Percentiles rank a stretch among this genome's conserved stretches.
phyloP scores from a whole-genome alignment of 2,113 vertebrate species.

The Jaculus jaculus region DNA sequence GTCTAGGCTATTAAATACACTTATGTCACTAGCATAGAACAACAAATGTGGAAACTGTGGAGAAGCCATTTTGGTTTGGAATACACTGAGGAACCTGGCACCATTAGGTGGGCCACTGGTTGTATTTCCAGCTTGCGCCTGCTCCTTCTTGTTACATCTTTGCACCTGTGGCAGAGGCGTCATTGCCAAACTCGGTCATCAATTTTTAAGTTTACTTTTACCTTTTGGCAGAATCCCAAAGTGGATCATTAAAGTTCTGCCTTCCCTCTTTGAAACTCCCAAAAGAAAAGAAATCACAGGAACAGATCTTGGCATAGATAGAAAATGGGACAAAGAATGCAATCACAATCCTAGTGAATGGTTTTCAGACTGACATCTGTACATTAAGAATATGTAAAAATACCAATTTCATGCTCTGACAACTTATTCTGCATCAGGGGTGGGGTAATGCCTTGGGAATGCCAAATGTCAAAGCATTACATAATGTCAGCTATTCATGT shows the following conservation, averaged over 20 bases:
- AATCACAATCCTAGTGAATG: slow-evolving; percentile 78
- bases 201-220: slow-evolving; percentile 70
- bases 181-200: slow-evolving; percentile 67
- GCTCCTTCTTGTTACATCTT: slow-evolving; percentile 72
- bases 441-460: slow-evolving; percentile 82
- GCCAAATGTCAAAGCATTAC: slow-evolving; percentile 85
- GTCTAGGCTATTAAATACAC: slow-evolving; percentile 63
- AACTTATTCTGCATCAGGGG: slow-evolving; percentile 85
- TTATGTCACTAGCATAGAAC: slow-evolving; percentile 74
- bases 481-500: slow-evolving; percentile 80
- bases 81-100: slow-evolving; percentile 77
- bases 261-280: slow-evolving; percentile 54
- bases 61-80: slow-evolving; percentile 78
- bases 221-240: slow-evolving; percentile 66
- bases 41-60: slow-evolving; percentile 76
- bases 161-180: slow-evolving; percentile 71
- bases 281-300: slow-evolving; percentile 75
- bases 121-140: slow-evolving; percentile 72
- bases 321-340: slow-evolving; percentile 81
- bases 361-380: slow-evolving; percentile 86
- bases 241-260: slow-evolving; percentile 72
- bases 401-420: slow-evolving; percentile 89
- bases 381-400: slow-evolving; percentile 88
- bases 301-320: slow-evolving; percentile 70
- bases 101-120: slow-evolving; percentile 71